Conservation (phyloP, 2,888 invertebrate species). For the Esperia sulphurella region DNA sequence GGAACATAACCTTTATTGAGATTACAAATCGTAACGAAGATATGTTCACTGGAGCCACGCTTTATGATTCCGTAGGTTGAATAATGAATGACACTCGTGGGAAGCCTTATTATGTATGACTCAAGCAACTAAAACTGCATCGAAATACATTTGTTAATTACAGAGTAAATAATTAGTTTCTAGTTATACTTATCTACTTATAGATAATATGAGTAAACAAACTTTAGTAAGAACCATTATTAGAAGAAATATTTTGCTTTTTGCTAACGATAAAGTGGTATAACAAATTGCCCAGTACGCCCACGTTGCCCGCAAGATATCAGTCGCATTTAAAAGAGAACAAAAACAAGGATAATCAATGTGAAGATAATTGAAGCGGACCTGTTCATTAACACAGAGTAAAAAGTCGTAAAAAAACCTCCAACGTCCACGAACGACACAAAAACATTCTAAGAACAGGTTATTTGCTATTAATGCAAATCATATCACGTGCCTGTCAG, state of each 20-base stretch:
- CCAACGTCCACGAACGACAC: slow-evolving; percentile 19
- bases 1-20: slow-evolving; percentile 51
- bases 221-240: not conserved
- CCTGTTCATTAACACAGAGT: slow-evolving; percentile 22
- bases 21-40: slow-evolving; percentile 48
- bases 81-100: slow-evolving; percentile 40
- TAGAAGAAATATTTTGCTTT: not conserved
- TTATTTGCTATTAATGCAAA: slow-evolving; percentile 26
- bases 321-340: slow-evolving; percentile 16
- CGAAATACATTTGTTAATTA: too few species aligned
- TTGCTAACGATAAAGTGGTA: not conserved
- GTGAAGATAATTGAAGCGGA: slow-evolving; percentile 31
- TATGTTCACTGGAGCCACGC: slow-evolving; percentile 32
- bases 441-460: slow-evolving; percentile 29
- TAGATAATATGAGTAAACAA: too few species aligned
- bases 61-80: slow-evolving; percentile 33
- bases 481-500: slow-evolving; percentile 17
- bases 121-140: not conserved
- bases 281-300: slow-evolving; percentile 13
- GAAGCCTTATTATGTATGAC: slow-evolving; percentile 22
- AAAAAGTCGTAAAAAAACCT: slow-evolving; percentile 21
- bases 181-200: not conserved
- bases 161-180: too few species aligned
- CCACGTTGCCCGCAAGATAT: slow-evolving; percentile 16
- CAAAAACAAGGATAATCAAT: slow-evolving; percentile 28